Conservation (phyloP, 2,797 vertebrate species). For the Gymnothorax javanicus region DNA sequence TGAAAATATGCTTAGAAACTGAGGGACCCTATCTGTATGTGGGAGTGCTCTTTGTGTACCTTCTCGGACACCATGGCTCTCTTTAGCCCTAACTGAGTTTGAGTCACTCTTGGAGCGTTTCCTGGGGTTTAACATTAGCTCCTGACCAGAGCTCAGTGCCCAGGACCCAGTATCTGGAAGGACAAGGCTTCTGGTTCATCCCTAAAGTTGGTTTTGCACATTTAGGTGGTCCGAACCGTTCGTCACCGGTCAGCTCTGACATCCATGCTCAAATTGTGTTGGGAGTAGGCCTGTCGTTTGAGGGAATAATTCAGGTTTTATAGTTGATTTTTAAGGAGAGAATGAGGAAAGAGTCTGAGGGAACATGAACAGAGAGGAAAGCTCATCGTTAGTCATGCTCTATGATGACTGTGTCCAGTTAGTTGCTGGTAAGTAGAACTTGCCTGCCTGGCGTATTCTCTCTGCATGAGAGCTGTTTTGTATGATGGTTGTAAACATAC, state of each 20-base stretch:
- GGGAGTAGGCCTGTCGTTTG: neutral
- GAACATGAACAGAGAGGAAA: slow-evolving; percentile 48
- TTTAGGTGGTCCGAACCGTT: neutral
- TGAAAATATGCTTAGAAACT: neutral
- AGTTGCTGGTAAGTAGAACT: slow-evolving; percentile 51
- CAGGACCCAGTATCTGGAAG: slow-evolving; percentile 35
- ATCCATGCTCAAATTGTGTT: neutral
- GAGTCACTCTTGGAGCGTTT: slow-evolving; percentile 30
- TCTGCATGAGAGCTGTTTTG: neutral
- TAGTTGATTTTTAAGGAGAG: neutral
- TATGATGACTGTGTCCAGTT: slow-evolving; percentile 57
- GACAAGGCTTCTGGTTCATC: slow-evolving; percentile 44
- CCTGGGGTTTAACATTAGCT: slow-evolving; percentile 51
- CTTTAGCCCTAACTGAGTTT: neutral
- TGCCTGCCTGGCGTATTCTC: neutral
- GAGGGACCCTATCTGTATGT: neutral
- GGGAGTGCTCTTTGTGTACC: neutral
- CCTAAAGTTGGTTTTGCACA: neutral
- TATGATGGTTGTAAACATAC: neutral
- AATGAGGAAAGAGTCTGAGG: neutral
- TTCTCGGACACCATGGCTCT: neutral
- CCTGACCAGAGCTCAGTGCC: slow-evolving; percentile 26
- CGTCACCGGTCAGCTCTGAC: neutral
- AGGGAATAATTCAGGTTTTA: neutral
- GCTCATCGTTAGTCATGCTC: slow-evolving; percentile 44